Conservation (phyloP, 2,113 vertebrate genomes). For the Passer montanus region DNA sequence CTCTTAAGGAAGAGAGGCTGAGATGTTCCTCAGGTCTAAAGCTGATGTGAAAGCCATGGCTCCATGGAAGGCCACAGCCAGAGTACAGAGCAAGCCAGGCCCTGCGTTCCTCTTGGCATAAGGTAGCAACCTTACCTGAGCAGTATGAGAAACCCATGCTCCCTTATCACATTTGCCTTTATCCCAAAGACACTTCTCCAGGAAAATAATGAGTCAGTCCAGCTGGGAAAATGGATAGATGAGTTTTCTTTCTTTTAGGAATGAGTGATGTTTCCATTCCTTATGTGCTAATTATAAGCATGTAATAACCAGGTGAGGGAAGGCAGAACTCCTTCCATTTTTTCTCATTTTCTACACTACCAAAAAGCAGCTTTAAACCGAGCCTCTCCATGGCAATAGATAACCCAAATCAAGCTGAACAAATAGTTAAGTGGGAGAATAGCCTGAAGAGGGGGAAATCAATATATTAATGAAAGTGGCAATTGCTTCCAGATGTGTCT, state of each 20-base stretch:
- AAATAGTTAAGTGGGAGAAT: neutral
- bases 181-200: neutral
- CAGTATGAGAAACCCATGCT: neutral
- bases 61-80: neutral
- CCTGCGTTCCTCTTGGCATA: neutral
- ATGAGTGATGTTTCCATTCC: neutral
- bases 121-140: neutral
- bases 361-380: neutral
- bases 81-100: neutral
- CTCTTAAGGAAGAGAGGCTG: neutral
- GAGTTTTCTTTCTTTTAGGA: neutral
- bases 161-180: neutral
- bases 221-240: neutral
- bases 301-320: neutral
- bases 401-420: neutral
- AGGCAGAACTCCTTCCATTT: neutral
- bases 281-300: neutral
- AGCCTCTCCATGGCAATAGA: neutral
- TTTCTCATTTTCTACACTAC: constrained; percentile 7
- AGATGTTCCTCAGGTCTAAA: neutral
- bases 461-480: constrained; percentile 1
- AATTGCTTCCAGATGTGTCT: neutral
- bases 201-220: neutral
- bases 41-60: neutral
- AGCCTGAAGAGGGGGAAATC: neutral